Conservation (phyloP, 1,140 invertebrate species). For the Drosophila carrolli region DNA sequence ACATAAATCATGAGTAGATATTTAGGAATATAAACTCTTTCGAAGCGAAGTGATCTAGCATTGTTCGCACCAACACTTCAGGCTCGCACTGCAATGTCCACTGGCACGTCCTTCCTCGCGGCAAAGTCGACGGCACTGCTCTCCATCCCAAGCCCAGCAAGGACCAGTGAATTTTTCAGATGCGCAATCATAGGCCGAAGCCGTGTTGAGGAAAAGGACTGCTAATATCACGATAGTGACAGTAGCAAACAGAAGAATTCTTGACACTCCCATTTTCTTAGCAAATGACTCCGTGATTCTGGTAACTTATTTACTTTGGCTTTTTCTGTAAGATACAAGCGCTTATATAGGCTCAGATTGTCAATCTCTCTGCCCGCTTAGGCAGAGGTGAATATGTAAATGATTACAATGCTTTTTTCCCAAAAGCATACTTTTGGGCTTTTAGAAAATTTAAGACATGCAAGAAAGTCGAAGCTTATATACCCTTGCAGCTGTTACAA, state of each 20-base stretch:
- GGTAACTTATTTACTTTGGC: too few species aligned
- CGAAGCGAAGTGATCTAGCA: neutral
- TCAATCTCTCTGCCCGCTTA: neutral
- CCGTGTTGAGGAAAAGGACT: slow-evolving; percentile 1
- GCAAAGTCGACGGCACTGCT: slow-evolving; percentile 16
- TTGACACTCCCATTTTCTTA: too few species aligned
- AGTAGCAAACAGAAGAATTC: neutral
- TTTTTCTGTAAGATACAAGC: too few species aligned
- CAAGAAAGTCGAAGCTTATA: too few species aligned
- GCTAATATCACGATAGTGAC: neutral
- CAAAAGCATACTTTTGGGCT: neutral
- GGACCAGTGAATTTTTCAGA: slow-evolving; percentile 9
- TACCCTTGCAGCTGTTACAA: too few species aligned
- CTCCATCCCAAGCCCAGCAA: slow-evolving; percentile 11
- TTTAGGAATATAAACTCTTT: too few species aligned
- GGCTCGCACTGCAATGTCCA: slow-evolving; percentile 20
- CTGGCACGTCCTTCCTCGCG: slow-evolving; percentile 8
- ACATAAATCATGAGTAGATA: neutral
- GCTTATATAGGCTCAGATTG: neutral
- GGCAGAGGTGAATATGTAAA: neutral
- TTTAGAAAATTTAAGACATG: neutral
- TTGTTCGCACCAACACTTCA: slow-evolving; percentile 21
- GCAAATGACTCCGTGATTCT: too few species aligned
- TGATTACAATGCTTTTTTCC: neutral
- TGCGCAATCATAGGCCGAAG: slow-evolving; percentile 12